These are phyloP conservation scores for Heteromyza rotundicornis DNA, from an alignment of 2,888 invertebrate genomes.

Conservation along the genomic window DNA sequence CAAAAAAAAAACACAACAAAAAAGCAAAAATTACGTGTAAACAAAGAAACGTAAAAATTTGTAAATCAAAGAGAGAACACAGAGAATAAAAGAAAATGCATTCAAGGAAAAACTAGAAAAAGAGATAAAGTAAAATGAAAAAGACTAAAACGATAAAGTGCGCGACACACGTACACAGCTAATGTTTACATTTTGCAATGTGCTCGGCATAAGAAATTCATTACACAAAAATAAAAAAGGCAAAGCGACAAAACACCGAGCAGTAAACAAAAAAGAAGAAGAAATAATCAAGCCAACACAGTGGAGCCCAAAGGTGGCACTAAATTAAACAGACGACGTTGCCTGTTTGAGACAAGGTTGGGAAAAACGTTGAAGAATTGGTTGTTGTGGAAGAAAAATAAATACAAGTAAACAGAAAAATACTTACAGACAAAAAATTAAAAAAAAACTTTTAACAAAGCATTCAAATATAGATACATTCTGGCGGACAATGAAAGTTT, in stretches of 20 bases:
- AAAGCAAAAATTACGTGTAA: background rate
- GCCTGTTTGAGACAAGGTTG: conserved; percentile 1
- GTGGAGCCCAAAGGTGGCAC: background rate
- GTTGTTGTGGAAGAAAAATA: too few species aligned
- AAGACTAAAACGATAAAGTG: background rate
- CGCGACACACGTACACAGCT: background rate
- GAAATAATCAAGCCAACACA: background rate
- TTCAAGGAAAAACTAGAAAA: background rate
- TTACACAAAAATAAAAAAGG: too few species aligned
- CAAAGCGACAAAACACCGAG: background rate
- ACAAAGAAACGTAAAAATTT: background rate
- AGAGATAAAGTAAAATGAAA: background rate
- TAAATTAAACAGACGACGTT: background rate
- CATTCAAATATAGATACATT: background rate
- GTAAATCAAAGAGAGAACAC: background rate
- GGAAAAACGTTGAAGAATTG: background rate
- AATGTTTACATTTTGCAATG: background rate
- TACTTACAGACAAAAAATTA: background rate
- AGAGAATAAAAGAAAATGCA: background rate
- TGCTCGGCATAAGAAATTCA: background rate
- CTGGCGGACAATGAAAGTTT: background rate
- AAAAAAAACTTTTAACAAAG: background rate
- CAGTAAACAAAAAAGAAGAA: background rate
- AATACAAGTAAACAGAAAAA: too few species aligned
- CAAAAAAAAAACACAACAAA: background rate